These are phyloP conservation scores for Lithobates pipiens DNA, from an alignment of 2,797 vertebrate species.

Conservation along the genomic window DNA sequence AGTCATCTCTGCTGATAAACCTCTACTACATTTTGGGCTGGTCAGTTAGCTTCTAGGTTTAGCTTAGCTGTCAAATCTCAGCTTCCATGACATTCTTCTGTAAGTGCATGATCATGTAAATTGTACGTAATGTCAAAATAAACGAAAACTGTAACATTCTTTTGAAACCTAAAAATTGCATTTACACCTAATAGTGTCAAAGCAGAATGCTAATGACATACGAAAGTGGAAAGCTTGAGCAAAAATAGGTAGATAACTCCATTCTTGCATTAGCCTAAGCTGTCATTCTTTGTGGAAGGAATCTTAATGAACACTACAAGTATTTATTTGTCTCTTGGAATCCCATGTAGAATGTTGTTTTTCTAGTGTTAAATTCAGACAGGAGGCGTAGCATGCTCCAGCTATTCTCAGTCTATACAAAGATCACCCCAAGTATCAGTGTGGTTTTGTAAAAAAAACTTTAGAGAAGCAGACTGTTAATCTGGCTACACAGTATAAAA, in stretches of 20 bases:
- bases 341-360: conserved; percentile 39
- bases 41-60: not conserved
- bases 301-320: conserved; percentile 33
- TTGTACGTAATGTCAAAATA: not conserved
- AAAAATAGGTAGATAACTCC: not conserved
- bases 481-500: no score
- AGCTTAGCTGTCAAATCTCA: not conserved
- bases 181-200: not conserved
- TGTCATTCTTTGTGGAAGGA: not conserved
- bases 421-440: not conserved
- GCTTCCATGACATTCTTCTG: conserved; percentile 14
- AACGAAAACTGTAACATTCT: not conserved
- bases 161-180: not conserved
- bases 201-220: conserved; percentile 1
- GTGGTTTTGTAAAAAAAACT: not conserved
- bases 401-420: not conserved
- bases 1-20: no score
- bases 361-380: not conserved
- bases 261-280: conserved; percentile 27
- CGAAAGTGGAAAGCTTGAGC: not conserved
- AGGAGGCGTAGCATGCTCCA: not conserved
- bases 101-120: not conserved
- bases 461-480: not conserved
- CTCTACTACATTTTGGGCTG: not conserved
- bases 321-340: conserved; percentile 25